Evolutionary conservation across 2,113 vertebrate species (phyloP), one percentile per base, ranked within the genome.

Genomic region (Neogale vison): DNA sequence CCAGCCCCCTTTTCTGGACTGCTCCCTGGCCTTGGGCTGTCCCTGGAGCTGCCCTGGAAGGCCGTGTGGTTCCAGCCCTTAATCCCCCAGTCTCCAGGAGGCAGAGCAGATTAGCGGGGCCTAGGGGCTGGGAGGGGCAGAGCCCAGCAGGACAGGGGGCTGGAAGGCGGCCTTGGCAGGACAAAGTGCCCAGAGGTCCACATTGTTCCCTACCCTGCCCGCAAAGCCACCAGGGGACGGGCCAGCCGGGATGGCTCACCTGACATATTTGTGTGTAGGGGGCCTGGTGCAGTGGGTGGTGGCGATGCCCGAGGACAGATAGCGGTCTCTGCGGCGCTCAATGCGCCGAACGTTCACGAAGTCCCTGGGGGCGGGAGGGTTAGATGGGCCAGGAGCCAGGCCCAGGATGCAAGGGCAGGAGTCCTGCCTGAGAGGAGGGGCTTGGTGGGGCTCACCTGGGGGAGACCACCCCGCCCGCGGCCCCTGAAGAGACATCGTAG

Each of bases 321-420:
- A 99, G 80, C 99, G 98, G 98, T 99, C 99, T 77, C 99, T 98
- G 71, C 99, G 99, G 52, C 99, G 99, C 95, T 99, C 99, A 10
- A 99, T 99, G 61, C 99, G 99, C 0, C 99, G 99, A 77, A 99
- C 99, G 3, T 99, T 99, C 85, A 99, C 99, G 3, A 99, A 99
- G 96, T 99, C 99, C 99, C 99, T 99, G 2, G 63, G 45, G 34
- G 8, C 15, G 83, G 50, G 20, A 91, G n/a, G 81, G 55, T 96
- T n/a, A 84, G 89, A 31, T 55, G 26, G 24, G 26, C 42, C 15
- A 36, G 21, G 0, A 7, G 4, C 18, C 1, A 6, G 52, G 21
- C 21, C 77, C 24, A 10, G 36, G 47, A 31, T 7, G 45, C 4
- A 8, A n/a, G 55, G 11, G n/a, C 23, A 42, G 12, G 20, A 52